Conservation (phyloP, 2,797 vertebrate species). For the Anabas testudineus region DNA sequence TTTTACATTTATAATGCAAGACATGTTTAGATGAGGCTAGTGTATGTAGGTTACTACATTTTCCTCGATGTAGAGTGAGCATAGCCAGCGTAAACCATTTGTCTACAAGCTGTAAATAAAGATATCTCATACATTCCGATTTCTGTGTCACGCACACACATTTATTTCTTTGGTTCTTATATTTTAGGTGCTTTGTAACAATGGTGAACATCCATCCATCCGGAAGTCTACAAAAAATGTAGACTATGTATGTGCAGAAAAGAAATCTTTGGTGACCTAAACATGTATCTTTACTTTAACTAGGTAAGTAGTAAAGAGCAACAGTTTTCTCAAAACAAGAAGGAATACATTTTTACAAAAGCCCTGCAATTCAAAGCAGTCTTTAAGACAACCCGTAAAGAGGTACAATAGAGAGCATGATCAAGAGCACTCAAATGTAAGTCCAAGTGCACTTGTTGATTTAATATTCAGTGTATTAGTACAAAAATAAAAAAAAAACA, state of each 20-base stretch:
- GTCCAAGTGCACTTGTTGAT: conserved; percentile 19
- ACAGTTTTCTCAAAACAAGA: conserved; percentile 4
- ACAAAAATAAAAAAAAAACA: conserved; percentile 29
- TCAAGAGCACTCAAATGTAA: background rate
- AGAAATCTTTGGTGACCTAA: conserved; percentile 34
- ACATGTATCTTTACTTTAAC: conserved; percentile 13
- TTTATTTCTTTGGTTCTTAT: conserved; percentile 60
- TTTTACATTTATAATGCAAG: conserved; percentile 70
- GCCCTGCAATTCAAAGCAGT: conserved; percentile 18
- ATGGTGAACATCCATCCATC: background rate
- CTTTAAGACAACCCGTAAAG: background rate
- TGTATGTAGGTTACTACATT: conserved; percentile 52
- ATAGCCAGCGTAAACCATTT: conserved; percentile 63
- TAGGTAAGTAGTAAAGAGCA: background rate
- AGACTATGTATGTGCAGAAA: background rate
- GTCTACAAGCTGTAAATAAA: conserved; percentile 83
- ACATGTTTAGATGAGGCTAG: conserved; percentile 43
- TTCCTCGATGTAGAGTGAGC: conserved; percentile 58
- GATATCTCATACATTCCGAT: conserved; percentile 57
- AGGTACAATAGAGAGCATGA: background rate
- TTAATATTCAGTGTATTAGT: conserved; percentile 8
- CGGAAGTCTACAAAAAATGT: conserved; percentile 2
- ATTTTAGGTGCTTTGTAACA: conserved; percentile 22
- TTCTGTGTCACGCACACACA: conserved; percentile 29
- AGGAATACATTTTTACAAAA: conserved; percentile 6